Conservation (phyloP, 2,888 invertebrate species). For the Agrenia bidenticulata region DNA sequence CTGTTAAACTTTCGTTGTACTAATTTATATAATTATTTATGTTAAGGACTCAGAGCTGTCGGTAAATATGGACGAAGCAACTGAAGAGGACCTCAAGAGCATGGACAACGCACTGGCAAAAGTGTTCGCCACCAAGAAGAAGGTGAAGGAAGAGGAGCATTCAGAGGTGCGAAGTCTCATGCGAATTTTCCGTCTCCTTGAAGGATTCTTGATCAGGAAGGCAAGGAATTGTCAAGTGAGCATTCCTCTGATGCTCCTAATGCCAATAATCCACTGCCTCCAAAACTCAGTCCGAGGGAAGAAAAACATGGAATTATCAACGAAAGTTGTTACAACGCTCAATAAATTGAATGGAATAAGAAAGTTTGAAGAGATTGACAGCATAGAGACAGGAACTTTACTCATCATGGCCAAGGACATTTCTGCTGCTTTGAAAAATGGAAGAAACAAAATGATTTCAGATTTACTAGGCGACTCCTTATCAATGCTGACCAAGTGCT, state of each 20-base stretch:
- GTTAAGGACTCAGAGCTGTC: slow-evolving; percentile 41
- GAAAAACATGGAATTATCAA: slow-evolving; percentile 18
- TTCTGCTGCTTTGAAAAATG: slow-evolving; percentile 8
- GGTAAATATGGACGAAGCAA: slow-evolving; percentile 44
- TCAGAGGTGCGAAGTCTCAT: slow-evolving; percentile 23
- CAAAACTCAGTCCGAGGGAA: slow-evolving; percentile 11
- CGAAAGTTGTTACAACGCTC: slow-evolving; percentile 19
- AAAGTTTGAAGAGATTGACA: slow-evolving; percentile 25
- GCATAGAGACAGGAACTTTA: slow-evolving; percentile 22
- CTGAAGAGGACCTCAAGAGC: slow-evolving; percentile 39
- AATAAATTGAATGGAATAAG: slow-evolving; percentile 28
- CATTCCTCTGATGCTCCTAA: slow-evolving; percentile 32
- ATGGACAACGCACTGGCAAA: slow-evolving; percentile 44
- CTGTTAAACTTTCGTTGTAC: neutral
- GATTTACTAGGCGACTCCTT: slow-evolving; percentile 29
- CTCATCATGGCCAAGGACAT: slow-evolving; percentile 24
- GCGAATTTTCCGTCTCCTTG: slow-evolving; percentile 33
- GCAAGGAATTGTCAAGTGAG: slow-evolving; percentile 31
- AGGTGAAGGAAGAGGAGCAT: slow-evolving; percentile 30
- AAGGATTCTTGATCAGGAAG: slow-evolving; percentile 27
- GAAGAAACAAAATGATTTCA: slow-evolving; percentile 18
- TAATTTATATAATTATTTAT: neutral
- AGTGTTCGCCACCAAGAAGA: slow-evolving; percentile 45
- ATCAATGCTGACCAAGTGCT: slow-evolving; percentile 23
- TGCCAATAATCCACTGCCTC: slow-evolving; percentile 32